Evolutionary conservation across 2,888 invertebrate genomes (phyloP).

Genomic region (Rhaphigaster nebulosa): DNA sequence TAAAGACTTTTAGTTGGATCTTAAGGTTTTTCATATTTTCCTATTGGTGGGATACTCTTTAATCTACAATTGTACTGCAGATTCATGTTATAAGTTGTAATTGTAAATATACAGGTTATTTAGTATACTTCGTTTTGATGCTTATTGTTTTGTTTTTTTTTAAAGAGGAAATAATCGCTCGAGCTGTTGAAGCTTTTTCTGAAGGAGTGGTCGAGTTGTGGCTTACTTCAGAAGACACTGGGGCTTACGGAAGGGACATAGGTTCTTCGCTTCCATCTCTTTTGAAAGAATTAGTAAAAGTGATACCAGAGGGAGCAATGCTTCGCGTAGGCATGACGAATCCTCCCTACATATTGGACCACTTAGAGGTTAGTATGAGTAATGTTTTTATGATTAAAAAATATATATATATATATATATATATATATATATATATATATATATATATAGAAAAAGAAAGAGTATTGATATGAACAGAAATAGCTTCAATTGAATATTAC

Average conservation of each 20-base stretch:
- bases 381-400: neutral
- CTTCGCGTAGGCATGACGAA: constrained; percentile 97
- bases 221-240: constrained; percentile 98
- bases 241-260: constrained; percentile 87
- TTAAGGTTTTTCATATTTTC: no score
- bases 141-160: neutral
- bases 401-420: no score
- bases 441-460: neutral
- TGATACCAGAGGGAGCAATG: constrained; percentile 81
- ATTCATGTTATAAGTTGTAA: no score
- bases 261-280: constrained; percentile 85
- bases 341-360: constrained; percentile 97
- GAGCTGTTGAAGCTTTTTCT: constrained; percentile 87
- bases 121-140: no score
- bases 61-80: no score
- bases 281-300: constrained; percentile 85
- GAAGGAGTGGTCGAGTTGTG: constrained; percentile 97
- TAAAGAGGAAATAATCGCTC: constrained; percentile 84
- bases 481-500: no score
- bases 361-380: constrained; percentile 75
- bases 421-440: no score
- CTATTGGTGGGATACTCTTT: no score
- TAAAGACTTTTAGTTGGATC: no score
- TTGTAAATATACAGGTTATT: no score
- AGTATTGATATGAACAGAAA: neutral